Conservation (phyloP, 1,140 invertebrate genomes). For the Chionoecetes opilio region DNA sequence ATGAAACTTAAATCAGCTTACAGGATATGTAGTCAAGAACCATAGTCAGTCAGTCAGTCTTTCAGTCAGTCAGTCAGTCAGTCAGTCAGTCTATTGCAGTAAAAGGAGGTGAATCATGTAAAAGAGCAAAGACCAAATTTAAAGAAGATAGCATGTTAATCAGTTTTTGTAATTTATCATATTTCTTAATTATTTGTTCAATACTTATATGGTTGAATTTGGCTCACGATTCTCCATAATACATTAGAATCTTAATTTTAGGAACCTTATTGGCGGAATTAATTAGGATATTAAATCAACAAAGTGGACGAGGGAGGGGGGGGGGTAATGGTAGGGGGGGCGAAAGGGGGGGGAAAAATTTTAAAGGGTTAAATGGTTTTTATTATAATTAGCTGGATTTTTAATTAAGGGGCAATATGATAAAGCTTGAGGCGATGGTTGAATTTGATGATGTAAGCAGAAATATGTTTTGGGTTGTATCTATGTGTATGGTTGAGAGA, state of each 20-base stretch:
- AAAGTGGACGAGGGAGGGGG: neutral
- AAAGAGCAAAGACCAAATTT: neutral
- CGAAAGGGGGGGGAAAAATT: neutral
- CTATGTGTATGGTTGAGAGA: neutral
- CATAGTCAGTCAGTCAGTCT: neutral
- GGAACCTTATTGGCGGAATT: neutral
- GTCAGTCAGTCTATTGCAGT: neutral
- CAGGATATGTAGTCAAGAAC: neutral
- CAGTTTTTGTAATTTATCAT: neutral
- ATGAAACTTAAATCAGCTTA: neutral
- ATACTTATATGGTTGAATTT: neutral
- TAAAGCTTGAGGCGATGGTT: neutral
- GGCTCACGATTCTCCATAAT: neutral
- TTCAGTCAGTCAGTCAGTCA: neutral
- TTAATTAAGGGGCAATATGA: neutral
- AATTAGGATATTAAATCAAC: neutral
- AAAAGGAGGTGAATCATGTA: too few species aligned
- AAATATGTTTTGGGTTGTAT: neutral
- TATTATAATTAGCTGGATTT: neutral
- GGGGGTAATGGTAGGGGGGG: neutral
- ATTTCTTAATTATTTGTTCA: neutral
- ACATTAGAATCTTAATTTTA: neutral
- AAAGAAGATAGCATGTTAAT: neutral
- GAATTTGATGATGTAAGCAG: neutral
- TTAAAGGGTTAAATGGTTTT: neutral